Base-by-base conservation (phyloP, 2,797 vertebrate genomes). In the Petrocephalus sullivani region DNA sequence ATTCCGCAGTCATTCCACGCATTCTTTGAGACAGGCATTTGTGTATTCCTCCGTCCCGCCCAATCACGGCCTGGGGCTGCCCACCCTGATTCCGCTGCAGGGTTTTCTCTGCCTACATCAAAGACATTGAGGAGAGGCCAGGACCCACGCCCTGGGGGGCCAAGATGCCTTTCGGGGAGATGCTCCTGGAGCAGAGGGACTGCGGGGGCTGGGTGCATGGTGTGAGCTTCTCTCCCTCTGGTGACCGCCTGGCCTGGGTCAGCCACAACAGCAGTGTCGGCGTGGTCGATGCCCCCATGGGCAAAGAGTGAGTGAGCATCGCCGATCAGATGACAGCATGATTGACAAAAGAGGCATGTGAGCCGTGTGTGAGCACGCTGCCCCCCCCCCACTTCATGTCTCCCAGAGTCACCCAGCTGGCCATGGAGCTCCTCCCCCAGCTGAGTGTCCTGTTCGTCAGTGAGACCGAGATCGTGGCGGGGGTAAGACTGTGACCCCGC, bases 131-230 rank as follows among this genome's bases (percentile, higher is more conserved):
- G 92, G 96, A 96, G 4, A 96, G 94, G 88, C 96, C 96, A 0
- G 95, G 96, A 21, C 94, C 96, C 0, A 97, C 96, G 0, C 87
- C 95, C 41, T 97, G 96, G 96, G 96, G 96, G 1, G 88, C 94
- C 54, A 96, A 96, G 92, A 97, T 96, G 95, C 96, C 96, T 0
- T 97, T 97, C 89, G 96, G 95, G 23, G 96, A 97, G 92, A 23
- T 96, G 78, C 90, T 96, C 88, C 91, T 96, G 89, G 96, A 96
- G 90, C 91, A 95, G 21, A 96, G 95, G 87, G 96, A 96, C 88
- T 95, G 95, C 82, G 96, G 96, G 1, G 96, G 96, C n/a, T 97
- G 96, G 96, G 96, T 96, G 41, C 96, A 96, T 91, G 91, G 94
- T 0, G 93, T 96, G 4, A 93, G 93, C 88, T 97, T 97, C 93